Evolutionary conservation across 2,113 vertebrate species (phyloP).

Genomic region (Dendrocopos noguchii): DNA sequence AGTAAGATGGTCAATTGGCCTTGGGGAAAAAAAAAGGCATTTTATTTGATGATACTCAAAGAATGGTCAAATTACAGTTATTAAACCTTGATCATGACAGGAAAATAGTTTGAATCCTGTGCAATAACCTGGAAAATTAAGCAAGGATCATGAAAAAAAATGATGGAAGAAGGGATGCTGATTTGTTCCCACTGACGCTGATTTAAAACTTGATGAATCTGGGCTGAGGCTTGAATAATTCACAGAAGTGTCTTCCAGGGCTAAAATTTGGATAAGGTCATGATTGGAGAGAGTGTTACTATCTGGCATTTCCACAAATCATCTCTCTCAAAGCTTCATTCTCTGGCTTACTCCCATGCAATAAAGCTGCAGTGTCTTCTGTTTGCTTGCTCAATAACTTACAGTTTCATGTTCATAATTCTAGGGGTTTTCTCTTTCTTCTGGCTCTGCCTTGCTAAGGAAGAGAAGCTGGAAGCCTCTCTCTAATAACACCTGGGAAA

Average conservation of each 20-base stretch:
- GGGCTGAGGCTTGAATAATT: not conserved
- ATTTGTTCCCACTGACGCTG: slow-evolving; percentile 36
- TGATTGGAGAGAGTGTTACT: slow-evolving; percentile 4
- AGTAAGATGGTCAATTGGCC: not conserved
- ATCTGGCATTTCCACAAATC: slow-evolving; percentile 36
- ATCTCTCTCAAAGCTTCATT: not conserved
- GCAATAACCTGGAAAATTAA: slow-evolving; percentile 27
- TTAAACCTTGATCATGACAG: slow-evolving; percentile 29
- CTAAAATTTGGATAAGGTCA: slow-evolving; percentile 39
- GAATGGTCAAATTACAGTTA: slow-evolving; percentile 17
- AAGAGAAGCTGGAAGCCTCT: not conserved
- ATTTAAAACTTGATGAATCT: slow-evolving; percentile 28
- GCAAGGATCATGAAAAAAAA: not conserved
- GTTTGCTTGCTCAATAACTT: slow-evolving; percentile 39
- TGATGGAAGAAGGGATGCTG: not conserved
- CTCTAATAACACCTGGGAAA: not conserved
- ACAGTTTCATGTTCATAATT: slow-evolving; percentile 7
- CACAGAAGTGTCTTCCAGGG: not conserved
- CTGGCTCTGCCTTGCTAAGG: not conserved
- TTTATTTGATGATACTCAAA: not conserved
- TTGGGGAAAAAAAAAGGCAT: not conserved
- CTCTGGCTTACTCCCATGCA: not conserved
- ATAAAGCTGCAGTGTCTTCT: slow-evolving; percentile 2
- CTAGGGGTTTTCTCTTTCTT: not conserved
- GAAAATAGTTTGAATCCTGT: slow-evolving; percentile 32